Conservation (phyloP, 35 echinoderm and acorn worm genomes). For the Eucidaris tribuloides region DNA sequence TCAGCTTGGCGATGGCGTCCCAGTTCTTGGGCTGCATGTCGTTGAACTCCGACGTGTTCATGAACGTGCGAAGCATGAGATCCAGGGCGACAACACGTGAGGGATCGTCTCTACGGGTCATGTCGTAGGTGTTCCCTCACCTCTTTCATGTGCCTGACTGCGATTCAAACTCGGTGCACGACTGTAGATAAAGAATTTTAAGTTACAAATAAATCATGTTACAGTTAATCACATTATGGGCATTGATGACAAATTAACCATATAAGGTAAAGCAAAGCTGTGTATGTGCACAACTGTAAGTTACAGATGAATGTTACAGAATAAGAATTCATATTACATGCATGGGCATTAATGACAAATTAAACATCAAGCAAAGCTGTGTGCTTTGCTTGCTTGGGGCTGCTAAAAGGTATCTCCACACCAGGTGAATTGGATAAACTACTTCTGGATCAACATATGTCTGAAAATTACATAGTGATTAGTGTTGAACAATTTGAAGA, state of each 20-base stretch:
- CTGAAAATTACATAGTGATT: no score
- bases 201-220: neutral
- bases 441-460: no score
- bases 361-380: no score
- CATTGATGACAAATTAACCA: neutral
- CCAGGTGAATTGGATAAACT: no score
- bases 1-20: conserved; percentile 86
- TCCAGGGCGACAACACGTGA: conserved; percentile 81
- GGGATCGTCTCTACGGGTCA: conserved; percentile 75
- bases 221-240: neutral
- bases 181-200: neutral
- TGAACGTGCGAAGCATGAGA: conserved; percentile 87
- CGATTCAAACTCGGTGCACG: neutral
- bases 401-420: no score
- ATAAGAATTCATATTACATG: no score
- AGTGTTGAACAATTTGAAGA: no score
- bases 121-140: neutral
- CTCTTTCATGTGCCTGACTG: neutral
- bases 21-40: conserved; percentile 97
- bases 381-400: no score
- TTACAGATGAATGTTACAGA: neutral
- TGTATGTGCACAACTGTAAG: neutral
- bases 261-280: neutral
- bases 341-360: no score
- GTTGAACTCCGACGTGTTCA: conserved; percentile 93